Percentiles rank a stretch among this genome's conserved stretches.
Evolutionary conservation across 2,888 invertebrate genomes (phyloP).

Genomic region (Mythimna albipuncta): DNA sequence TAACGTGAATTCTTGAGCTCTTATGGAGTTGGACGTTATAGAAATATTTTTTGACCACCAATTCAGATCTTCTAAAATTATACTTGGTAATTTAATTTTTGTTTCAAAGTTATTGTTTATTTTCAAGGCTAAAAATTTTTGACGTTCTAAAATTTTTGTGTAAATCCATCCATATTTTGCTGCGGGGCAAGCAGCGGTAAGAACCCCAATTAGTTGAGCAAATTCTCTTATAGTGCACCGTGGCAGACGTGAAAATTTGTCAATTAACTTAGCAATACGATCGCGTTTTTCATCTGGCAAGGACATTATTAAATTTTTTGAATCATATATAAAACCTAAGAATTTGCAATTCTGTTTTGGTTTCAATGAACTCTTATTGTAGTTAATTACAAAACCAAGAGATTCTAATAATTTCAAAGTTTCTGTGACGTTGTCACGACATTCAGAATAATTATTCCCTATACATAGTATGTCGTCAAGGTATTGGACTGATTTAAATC

Average conservation of each 20-base stretch:
- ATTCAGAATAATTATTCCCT: neutral
- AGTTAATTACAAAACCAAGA: conserved; percentile 1
- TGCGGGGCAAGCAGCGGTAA: conserved; percentile 3
- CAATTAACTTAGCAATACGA: neutral
- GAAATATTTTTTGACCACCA: conserved; percentile 2
- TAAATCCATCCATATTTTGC: conserved; percentile 7
- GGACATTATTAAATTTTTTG: neutral
- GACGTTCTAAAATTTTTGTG: neutral
- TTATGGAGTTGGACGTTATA: neutral
- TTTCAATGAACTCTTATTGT: neutral
- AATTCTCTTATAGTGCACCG: neutral
- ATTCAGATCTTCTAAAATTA: neutral
- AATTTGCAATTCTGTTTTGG: neutral
- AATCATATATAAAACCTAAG: conserved; percentile 5
- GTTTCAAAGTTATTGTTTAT: neutral
- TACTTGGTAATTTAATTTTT: neutral
- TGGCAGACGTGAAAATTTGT: neutral
- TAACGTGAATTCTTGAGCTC: neutral
- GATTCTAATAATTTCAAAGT: neutral
- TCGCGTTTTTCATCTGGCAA: neutral
- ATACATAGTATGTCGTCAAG: neutral
- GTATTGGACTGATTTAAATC: neutral
- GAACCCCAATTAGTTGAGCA: too few species aligned
- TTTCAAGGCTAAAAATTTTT: neutral
- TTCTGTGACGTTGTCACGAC: neutral